Evolutionary conservation across 2,113 vertebrate genomes (phyloP), one percentile per base, ranked within the genome.

Genomic region (Vicugna pacos): DNA sequence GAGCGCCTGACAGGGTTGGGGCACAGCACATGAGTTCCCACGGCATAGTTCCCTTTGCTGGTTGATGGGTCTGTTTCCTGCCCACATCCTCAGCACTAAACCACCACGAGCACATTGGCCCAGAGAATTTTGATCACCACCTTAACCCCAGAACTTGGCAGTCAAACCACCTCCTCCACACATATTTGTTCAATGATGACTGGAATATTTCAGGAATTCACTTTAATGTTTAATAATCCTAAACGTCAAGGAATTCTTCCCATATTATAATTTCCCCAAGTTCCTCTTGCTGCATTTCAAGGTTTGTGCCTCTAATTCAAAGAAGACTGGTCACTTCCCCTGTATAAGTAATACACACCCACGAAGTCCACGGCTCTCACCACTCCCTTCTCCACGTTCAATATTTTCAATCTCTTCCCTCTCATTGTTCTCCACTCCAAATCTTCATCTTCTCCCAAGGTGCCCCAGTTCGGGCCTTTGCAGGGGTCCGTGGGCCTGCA

Each of bases 171-270:
- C 60, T 52, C 82, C 24, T 88, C 76, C 48, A 69, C 38, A 77
- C 62, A 48, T 48, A 91, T 38, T 73, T 93, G 75, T 64, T 38
- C 54, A 76, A 72, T 54, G 60, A 79, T n/a, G 81, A 75, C 52
- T 46, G 46, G 46, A 83, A 93, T n/a, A 70, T 88, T 42, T 85
- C 19, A 14, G 58, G 65, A 90, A 93, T 14, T 70, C 46, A 56
- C 10, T n/a, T 58, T 67, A 35, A 73, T 69, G 75, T 73, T 72
- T 73, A 67, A 70, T 64, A 50, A 64, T 19, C 91, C 77, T 77
- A 64, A 93, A 93, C 64, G 38, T 72, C 48, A 95, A 81, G 54
- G 60, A 70, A 54, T n/a, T 83, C 38, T 75, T 77, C 48, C 60
- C 60, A 38, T n/a, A 58, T 50, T 67, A 20, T 72, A 35, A 62